Percentiles rank a stretch among this genome's conserved stretches.
Conservation (phyloP, 2,113 vertebrate species). For the Polypterus bichir region DNA sequence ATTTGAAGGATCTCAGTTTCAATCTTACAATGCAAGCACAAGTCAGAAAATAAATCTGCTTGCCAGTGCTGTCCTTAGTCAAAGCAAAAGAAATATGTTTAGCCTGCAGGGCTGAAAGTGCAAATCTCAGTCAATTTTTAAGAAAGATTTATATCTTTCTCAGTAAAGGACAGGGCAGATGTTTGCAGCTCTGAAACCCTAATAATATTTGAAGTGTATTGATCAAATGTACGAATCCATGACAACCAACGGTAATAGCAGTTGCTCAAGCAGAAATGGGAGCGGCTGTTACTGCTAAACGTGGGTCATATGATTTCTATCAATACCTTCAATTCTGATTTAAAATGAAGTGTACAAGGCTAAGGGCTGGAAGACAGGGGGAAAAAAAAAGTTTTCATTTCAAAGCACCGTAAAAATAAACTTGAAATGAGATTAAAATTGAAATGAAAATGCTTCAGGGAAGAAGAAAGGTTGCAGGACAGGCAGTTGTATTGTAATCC, state of each 20-base stretch:
- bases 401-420: constrained; percentile 6
- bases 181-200: constrained; percentile 70
- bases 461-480: not conserved
- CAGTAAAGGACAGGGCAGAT: constrained; percentile 67
- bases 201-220: constrained; percentile 85
- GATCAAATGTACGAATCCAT: constrained; percentile 75
- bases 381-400: constrained; percentile 19
- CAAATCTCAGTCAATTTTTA: constrained; percentile 68
- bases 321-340: constrained; percentile 67
- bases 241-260: constrained; percentile 74
- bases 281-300: constrained; percentile 61
- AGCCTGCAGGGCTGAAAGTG: constrained; percentile 59
- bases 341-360: constrained; percentile 45
- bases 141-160: constrained; percentile 76
- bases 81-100: constrained; percentile 62
- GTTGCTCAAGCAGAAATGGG: constrained; percentile 57
- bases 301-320: constrained; percentile 63
- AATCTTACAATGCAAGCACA: constrained; percentile 80
- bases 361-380: constrained; percentile 6
- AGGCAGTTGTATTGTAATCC: not conserved
- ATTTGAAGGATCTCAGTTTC: constrained; percentile 85
- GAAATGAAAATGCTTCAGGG: not conserved
- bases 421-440: constrained; percentile 10
- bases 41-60: constrained; percentile 72
- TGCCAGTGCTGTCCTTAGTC: constrained; percentile 38